phyloP scores from a whole-genome alignment of 30 jellyfish, hydroid and myxozoan genomes.

The Chironex yamaguchii region DNA sequence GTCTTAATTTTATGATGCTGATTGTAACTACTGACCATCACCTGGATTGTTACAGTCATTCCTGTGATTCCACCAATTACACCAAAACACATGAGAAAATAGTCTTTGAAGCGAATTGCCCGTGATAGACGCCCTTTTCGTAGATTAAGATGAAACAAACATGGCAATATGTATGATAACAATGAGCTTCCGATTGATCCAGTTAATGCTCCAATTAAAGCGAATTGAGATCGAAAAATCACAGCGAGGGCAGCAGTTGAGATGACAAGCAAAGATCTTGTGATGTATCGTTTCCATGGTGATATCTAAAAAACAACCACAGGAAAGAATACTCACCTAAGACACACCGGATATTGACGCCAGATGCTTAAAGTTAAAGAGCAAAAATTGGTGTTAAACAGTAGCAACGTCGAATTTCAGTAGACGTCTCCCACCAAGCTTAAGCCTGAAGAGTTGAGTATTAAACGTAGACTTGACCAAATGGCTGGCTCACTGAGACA shows the following conservation, averaged over 20 bases:
- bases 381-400: no score
- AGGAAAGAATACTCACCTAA: no score
- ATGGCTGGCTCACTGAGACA: no score
- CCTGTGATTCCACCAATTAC: conserved; percentile 93
- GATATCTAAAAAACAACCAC: conserved; percentile 66
- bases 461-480: no score
- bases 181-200: conserved; percentile 97
- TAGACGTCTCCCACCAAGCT: no score
- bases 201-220: conserved; percentile 92
- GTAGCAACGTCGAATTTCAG: no score
- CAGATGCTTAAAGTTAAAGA: no score
- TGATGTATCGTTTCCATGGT: conserved; percentile 86
- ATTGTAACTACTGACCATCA: conserved; percentile 76
- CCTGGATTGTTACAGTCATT: conserved; percentile 80
- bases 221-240: conserved; percentile 94
- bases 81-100: conserved; percentile 81
- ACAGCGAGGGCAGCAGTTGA: conserved; percentile 88
- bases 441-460: no score
- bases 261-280: conserved; percentile 71
- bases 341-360: no score
- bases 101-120: conserved; percentile 70
- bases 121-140: conserved; percentile 60
- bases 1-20: conserved; percentile 64
- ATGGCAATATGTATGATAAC: conserved; percentile 90
- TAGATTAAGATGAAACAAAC: conserved; percentile 82